These are phyloP conservation scores for Platysternon megacephalum DNA, from an alignment of 2,113 vertebrate genomes.

Conservation along the genomic window DNA sequence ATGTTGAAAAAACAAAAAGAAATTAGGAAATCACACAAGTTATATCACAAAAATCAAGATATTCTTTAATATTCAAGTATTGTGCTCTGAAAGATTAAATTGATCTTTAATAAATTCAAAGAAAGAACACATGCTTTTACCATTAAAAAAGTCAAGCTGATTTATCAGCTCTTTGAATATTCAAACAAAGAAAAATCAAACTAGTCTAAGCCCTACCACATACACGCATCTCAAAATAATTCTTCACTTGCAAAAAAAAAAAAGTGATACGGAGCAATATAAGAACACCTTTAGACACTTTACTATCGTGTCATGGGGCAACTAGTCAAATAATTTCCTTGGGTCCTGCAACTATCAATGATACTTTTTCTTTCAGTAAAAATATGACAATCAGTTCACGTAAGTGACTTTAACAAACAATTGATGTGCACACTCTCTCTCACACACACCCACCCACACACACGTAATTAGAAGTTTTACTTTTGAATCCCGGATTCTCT, in stretches of 20 bases:
- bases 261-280: background rate
- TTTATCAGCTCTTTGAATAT: background rate
- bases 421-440: background rate
- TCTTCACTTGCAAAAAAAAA: background rate
- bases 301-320: background rate
- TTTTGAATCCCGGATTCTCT: constrained; percentile 98
- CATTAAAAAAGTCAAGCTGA: background rate
- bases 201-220: background rate
- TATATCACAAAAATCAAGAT: background rate
- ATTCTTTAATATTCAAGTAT: background rate
- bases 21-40: background rate
- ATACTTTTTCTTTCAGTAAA: background rate
- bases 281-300: background rate
- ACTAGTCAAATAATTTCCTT: background rate
- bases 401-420: background rate
- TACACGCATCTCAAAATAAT: background rate
- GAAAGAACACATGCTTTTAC: background rate
- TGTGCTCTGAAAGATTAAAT: background rate
- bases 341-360: background rate
- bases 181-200: background rate
- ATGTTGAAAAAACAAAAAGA: background rate
- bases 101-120: background rate
- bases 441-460: background rate
- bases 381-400: background rate
- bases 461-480: constrained; percentile 77